Evolutionary conservation across 2,113 vertebrate genomes (phyloP).

Genomic region (Elephas maximus): DNA sequence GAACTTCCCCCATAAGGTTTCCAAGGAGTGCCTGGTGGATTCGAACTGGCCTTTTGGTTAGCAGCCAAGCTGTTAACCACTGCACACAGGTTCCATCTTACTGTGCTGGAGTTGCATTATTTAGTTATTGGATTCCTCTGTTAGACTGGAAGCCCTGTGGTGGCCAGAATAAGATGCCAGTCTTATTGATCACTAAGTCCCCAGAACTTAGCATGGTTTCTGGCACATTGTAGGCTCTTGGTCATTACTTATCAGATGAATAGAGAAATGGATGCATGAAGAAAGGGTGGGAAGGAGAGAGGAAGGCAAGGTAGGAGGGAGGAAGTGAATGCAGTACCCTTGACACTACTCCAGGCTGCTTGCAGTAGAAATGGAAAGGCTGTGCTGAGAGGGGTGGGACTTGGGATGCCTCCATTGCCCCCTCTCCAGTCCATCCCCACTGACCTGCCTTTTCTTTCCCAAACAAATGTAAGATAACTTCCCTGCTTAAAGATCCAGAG

Average conservation of each 20-base stretch:
- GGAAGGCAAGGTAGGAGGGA: background rate
- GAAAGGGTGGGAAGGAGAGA: background rate
- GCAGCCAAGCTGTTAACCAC: no score
- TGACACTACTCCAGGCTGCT: background rate
- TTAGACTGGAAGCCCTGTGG: background rate
- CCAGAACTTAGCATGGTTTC: background rate
- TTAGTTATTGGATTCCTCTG: background rate
- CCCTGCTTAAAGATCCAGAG: background rate
- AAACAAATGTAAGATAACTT: conserved; percentile 5
- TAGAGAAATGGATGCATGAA: background rate
- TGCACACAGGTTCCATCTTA: no score
- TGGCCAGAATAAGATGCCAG: background rate
- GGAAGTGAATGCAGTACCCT: background rate
- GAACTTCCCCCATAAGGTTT: no score
- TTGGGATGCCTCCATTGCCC: background rate
- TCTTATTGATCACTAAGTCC: background rate
- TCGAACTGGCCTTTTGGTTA: no score
- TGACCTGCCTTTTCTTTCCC: background rate
- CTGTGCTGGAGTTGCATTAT: background rate
- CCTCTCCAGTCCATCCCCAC: background rate
- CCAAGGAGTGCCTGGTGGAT: no score
- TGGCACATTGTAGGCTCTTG: background rate
- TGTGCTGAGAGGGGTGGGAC: no score
- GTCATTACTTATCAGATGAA: background rate
- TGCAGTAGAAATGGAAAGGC: background rate